Evolutionary conservation across 2,888 invertebrate species (phyloP), one percentile per base, ranked within the genome.

Genomic region (Spatulosminthurus flaviceps): DNA sequence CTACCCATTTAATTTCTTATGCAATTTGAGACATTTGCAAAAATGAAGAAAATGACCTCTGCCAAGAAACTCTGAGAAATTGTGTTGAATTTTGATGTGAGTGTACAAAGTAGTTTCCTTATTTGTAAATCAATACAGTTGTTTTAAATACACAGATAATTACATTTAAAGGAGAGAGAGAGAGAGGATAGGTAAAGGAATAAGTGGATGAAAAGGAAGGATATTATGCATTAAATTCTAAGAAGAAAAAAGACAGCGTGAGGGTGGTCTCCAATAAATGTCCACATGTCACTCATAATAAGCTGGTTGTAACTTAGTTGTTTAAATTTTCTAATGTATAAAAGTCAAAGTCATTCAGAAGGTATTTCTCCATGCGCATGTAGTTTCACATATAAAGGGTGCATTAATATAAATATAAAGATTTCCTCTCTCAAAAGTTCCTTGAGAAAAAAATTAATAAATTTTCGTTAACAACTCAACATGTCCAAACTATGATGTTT

Each of bases 211-310:
- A 64, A 24, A 11, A 64, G 64, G 24, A 24, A 64, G 64, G 26
- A 26, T 34, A 51, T 29, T 70, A 21, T 34, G 69, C 1, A n/a
- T n/a, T 21, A 2, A 69, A 29, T n/a, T 26, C n/a, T 70, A 0
- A 19, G 69, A 70, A 28, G 21, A 34, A 21, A 19, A 34, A 70
- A 70, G 69, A 7, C 34, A 34, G 69, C 34, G 28, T 28, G 19
- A 67, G 16, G 29, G 67, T 67, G 67, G 28, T 67, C 67, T 28
- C 0, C 28, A 67, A 13, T 22, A 64, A 64, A 64, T n/a, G 67
- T 67, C 28, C 67, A 67, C 67, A 28, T 67, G 67, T 28, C 67
- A 67, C 28, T 67, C 67, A 24, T 67, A 67, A 67, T 67, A 9
- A 26, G 28, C 29, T 1, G 24, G n/a, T n/a, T 67, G 28, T 26